Conservation (phyloP, 2,888 invertebrate genomes). For the Dynastes hyllus region DNA sequence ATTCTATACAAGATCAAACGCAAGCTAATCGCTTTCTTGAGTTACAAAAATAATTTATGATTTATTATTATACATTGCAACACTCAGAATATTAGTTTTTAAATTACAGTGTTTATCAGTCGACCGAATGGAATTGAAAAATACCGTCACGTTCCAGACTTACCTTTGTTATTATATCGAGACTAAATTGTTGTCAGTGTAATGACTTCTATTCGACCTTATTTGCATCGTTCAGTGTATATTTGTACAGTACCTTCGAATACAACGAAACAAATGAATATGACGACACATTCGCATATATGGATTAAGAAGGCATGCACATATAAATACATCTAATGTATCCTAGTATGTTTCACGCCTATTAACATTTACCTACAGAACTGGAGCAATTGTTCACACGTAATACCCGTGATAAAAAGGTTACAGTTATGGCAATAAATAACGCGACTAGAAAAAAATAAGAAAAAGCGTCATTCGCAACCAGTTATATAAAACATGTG, state of each 20-base stretch:
- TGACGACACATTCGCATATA: slow-evolving; percentile 15
- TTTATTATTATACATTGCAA: slow-evolving; percentile 33
- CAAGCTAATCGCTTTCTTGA: slow-evolving; percentile 8
- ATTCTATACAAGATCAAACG: background rate
- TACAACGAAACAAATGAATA: slow-evolving; percentile 26
- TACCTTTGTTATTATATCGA: slow-evolving; percentile 48
- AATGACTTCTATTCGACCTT: slow-evolving; percentile 53
- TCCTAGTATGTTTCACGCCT: slow-evolving; percentile 34
- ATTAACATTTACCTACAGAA: slow-evolving; percentile 33
- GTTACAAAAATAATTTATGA: slow-evolving; percentile 22
- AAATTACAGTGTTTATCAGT: slow-evolving; percentile 44
- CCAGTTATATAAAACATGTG: slow-evolving; percentile 57
- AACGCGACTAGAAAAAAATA: slow-evolving; percentile 51
- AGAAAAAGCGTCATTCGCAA: slow-evolving; percentile 55
- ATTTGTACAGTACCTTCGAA: slow-evolving; percentile 42
- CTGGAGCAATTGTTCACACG: slow-evolving; percentile 45
- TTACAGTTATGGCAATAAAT: slow-evolving; percentile 56
- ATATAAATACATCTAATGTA: slow-evolving; percentile 28
- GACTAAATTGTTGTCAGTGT: slow-evolving; percentile 52
- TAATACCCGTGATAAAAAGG: slow-evolving; percentile 39
- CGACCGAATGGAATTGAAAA: slow-evolving; percentile 46
- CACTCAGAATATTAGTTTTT: slow-evolving; percentile 40
- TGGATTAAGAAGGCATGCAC: slow-evolving; percentile 26
- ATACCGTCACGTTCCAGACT: slow-evolving; percentile 51
- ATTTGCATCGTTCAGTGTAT: slow-evolving; percentile 51